Evolutionary conservation across 2,888 invertebrate genomes (phyloP), one percentile per base, ranked within the genome.

Genomic region (Tubulanus polymorphus): DNA sequence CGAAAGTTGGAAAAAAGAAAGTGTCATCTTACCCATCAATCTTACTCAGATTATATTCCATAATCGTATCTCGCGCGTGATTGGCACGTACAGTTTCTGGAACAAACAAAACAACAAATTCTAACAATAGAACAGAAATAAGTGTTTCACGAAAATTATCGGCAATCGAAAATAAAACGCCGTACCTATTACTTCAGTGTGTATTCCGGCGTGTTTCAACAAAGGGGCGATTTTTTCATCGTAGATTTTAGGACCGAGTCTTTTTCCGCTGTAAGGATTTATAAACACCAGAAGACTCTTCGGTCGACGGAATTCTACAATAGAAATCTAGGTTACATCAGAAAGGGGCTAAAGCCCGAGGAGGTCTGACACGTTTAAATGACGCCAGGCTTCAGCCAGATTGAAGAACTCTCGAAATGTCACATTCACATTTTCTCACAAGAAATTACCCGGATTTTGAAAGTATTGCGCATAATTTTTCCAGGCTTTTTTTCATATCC

Each of bases 191-290:
- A 86, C 86, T 15, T 88, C 86, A 25, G 75, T 69, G 32, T 73
- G 68, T 29, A 83, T 74, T 2, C 76, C 79, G 8, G 82, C 82
- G 56, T 82, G 57, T 41, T 79, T 74, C 67, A 84, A 80, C 29
- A 84, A 67, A 2, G 82, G 82, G 29, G 75, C 72, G 6, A 89
- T 88, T 63, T 85, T 84, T 58, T 87, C 86, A 63, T 88, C 85
- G 78, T 87, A 91, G 50, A 89, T 87, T 65, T 85, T 83, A 53
- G 86, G 76, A 0, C 88, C 91, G 66, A 85, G 85, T 68, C 85
- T 85, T 67, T 88, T 88, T 0, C 92, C 92, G 1, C 91, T 90
- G 72, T 85, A 88, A 0, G 92, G 92, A 80, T 92, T 92, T 1
- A 92, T 85, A 79, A 92, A 90, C 18, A 91, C 81, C 51, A 91